These are phyloP conservation scores for Protophormia terraenovae DNA, from an alignment of 2,888 invertebrate species.

Conservation along the genomic window DNA sequence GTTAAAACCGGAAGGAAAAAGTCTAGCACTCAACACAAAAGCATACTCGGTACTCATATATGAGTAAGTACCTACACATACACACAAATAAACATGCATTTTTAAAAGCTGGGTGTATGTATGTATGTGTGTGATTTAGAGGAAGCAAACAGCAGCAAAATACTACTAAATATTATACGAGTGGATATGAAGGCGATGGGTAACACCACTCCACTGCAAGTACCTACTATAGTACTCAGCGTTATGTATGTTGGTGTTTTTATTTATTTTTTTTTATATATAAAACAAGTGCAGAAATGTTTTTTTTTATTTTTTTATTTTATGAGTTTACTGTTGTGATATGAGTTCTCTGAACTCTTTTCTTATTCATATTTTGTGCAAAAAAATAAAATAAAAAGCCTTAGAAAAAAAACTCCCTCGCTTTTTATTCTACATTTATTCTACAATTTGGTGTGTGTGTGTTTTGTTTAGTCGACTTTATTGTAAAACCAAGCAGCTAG, in stretches of 20 bases:
- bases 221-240: conserved; percentile 1
- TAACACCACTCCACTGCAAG: background rate
- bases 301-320: conserved; percentile 3
- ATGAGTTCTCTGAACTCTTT: conserved; percentile 64
- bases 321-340: conserved; percentile 18
- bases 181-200: conserved; percentile 22
- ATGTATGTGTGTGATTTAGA: background rate
- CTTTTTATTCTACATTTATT: conserved; percentile 43
- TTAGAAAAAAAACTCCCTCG: conserved; percentile 42
- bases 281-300: conserved; percentile 57
- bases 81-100: background rate
- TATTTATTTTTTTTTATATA: background rate
- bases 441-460: conserved; percentile 29
- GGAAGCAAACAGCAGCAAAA: conserved; percentile 1
- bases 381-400: background rate
- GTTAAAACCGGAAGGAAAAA: conserved; percentile 67
- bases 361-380: background rate
- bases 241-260: conserved; percentile 12
- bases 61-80: conserved; percentile 26
- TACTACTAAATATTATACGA: background rate
- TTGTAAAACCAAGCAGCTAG: conserved; percentile 12
- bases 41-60: conserved; percentile 48
- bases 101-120: too few relatives aligned
- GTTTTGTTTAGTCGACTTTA: conserved; percentile 32
- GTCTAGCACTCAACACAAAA: conserved; percentile 67